Conservation (phyloP, 2,888 invertebrate species). For the Chloromyia formosa region DNA sequence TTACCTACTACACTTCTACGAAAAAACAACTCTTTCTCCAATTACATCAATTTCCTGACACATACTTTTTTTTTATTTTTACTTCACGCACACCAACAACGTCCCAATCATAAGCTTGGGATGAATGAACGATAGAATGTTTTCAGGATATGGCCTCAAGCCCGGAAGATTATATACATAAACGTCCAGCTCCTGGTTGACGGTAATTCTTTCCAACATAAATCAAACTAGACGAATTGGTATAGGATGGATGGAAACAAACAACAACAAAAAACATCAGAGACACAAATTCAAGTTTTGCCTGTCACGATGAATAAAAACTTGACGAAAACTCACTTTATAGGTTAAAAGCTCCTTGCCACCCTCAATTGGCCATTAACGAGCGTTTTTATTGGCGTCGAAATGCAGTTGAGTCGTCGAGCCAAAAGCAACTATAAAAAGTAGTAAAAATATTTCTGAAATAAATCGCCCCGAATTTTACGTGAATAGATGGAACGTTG, state of each 20-base stretch:
- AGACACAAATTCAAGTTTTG: not conserved
- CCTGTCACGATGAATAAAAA: slow-evolving; percentile 17
- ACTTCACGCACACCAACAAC: too few species aligned
- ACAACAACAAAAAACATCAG: too few species aligned
- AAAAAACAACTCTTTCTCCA: too few species aligned
- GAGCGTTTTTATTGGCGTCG: slow-evolving; percentile 21
- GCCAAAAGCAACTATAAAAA: slow-evolving; percentile 8
- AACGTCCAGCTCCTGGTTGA: not conserved
- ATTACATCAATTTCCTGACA: too few species aligned
- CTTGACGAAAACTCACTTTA: slow-evolving; percentile 30
- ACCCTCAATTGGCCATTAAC: slow-evolving; percentile 13
- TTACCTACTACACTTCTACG: too few species aligned
- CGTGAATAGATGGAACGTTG: not conserved
- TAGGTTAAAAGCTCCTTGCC: slow-evolving; percentile 28
- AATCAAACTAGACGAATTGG: not conserved
- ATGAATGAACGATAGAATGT: not conserved
- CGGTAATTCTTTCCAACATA: not conserved
- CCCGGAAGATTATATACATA: not conserved
- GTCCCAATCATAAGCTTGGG: not conserved
- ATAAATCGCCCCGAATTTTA: too few species aligned
- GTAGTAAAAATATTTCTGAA: slow-evolving; percentile 17
- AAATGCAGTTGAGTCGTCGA: not conserved
- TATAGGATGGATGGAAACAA: too few species aligned
- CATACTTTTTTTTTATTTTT: too few species aligned
- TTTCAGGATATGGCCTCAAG: not conserved